Evolutionary conservation across 2,797 vertebrate genomes (phyloP).

Genomic region (Chiloscyllium punctatum): DNA sequence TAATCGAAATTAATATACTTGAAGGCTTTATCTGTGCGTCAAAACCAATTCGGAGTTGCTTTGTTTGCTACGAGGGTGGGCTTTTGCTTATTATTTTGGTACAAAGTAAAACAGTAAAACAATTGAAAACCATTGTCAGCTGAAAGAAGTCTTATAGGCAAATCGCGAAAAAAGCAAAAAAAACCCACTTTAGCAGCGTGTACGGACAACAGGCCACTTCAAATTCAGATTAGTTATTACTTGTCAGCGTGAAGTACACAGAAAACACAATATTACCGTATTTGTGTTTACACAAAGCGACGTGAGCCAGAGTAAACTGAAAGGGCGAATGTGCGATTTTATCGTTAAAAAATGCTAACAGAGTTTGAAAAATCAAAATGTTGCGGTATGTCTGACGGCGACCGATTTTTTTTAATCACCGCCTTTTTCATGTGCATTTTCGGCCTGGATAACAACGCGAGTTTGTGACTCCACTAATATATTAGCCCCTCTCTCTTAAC

Average conservation of each 20-base stretch:
- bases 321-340: not conserved
- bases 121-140: not conserved
- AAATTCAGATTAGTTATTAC: not conserved
- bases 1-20: conserved; percentile 12
- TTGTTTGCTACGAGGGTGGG: not conserved
- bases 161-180: not conserved
- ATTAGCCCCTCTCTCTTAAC: not conserved
- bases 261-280: not conserved
- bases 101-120: not conserved
- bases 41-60: not conserved
- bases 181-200: not conserved
- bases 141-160: not conserved
- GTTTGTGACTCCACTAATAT: too few relatives aligned
- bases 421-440: not conserved
- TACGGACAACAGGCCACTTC: too few relatives aligned
- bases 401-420: not conserved
- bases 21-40: not conserved
- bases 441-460: not conserved
- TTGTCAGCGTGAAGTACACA: not conserved
- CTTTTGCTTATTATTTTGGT: not conserved
- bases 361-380: not conserved
- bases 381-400: too few relatives aligned
- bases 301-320: not conserved
- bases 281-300: too few relatives aligned
- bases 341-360: not conserved